Evolutionary conservation across 2,797 vertebrate species (phyloP).

Genomic region (Myiotriccus ornatus): DNA sequence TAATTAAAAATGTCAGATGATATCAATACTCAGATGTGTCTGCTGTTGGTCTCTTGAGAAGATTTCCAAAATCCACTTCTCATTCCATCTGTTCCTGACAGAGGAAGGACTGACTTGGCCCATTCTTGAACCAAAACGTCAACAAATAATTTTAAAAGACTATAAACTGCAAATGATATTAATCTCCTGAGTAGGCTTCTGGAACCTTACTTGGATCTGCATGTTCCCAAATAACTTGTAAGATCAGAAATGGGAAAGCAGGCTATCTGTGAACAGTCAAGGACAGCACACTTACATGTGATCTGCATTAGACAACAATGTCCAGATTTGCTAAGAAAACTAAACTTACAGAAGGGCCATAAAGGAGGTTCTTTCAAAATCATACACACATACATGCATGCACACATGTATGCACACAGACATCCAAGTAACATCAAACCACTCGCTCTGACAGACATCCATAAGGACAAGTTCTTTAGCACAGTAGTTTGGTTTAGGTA

Average conservation of each 20-base stretch:
- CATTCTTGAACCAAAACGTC: constrained; percentile 48
- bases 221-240: constrained; percentile 16
- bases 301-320: neutral
- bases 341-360: neutral
- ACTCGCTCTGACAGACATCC: neutral
- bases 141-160: constrained; percentile 61
- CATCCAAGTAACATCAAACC: neutral
- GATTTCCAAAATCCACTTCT: constrained; percentile 59
- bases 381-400: neutral
- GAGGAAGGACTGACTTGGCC: constrained; percentile 50
- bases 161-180: constrained; percentile 46
- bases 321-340: neutral
- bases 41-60: constrained; percentile 54
- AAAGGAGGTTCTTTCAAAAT: neutral
- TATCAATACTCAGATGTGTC: constrained; percentile 51
- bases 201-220: constrained; percentile 38
- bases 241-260: constrained; percentile 18
- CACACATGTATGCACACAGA: neutral
- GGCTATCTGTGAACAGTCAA: neutral
- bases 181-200: constrained; percentile 41
- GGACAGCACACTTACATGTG: neutral
- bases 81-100: constrained; percentile 62
- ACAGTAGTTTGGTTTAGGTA: neutral
- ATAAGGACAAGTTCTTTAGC: neutral
- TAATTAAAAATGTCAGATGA: constrained; percentile 68